Percentiles rank a stretch among this genome's conserved stretches.
These are phyloP conservation scores for Nemotelus nigrinus DNA, from an alignment of 2,888 invertebrate genomes.

Conservation along the genomic window DNA sequence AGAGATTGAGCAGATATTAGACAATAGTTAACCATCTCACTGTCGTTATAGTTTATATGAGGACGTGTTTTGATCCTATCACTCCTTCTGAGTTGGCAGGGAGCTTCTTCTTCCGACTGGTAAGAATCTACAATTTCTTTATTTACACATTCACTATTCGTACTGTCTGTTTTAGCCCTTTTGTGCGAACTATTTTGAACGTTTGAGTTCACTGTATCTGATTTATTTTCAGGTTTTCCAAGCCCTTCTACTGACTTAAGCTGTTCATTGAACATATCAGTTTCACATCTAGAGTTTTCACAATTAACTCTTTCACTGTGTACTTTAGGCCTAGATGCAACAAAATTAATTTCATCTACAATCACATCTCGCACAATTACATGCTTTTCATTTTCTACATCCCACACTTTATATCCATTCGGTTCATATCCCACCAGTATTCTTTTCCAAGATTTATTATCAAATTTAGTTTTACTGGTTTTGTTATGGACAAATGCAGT, in stretches of 20 bases:
- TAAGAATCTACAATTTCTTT: too few species aligned
- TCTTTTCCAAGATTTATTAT: slow-evolving; percentile 58
- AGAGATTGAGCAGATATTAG: too few species aligned
- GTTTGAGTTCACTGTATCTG: too few species aligned
- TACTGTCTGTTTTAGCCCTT: too few species aligned
- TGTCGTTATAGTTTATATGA: too few species aligned
- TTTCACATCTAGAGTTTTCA: slow-evolving; percentile 24
- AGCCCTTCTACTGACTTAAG: slow-evolving; percentile 39
- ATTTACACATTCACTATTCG: too few species aligned
- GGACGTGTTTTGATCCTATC: too few species aligned
- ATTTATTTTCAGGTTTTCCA: too few species aligned
- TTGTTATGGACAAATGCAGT: slow-evolving; percentile 57
- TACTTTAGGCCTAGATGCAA: slow-evolving; percentile 51
- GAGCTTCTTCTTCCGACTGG: too few species aligned
- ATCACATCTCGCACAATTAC: slow-evolving; percentile 58
- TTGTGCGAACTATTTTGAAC: too few species aligned
- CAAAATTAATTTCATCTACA: slow-evolving; percentile 57
- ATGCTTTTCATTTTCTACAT: slow-evolving; percentile 55
- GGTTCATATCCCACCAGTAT: slow-evolving; percentile 57
- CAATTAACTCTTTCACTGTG: slow-evolving; percentile 25
- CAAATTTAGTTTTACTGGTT: slow-evolving; percentile 56
- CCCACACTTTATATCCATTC: slow-evolving; percentile 57
- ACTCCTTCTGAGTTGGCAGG: too few species aligned
- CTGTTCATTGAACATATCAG: slow-evolving; percentile 18
- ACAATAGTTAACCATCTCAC: too few species aligned